phyloP scores from a whole-genome alignment of 2,888 invertebrate species.

The Phengaris alcon region DNA sequence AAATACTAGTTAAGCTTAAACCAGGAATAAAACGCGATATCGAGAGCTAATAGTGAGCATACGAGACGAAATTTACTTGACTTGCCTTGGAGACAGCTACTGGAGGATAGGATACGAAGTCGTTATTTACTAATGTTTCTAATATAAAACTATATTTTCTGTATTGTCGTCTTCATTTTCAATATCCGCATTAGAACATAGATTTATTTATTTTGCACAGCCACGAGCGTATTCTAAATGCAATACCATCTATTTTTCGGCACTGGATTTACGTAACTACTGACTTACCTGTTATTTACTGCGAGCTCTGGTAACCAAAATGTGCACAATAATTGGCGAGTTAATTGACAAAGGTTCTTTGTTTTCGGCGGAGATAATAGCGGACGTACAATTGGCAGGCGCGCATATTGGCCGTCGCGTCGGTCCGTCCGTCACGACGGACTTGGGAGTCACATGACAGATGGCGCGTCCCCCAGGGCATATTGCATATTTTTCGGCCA shows the following conservation, averaged over 20 bases:
- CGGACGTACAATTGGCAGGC: neutral
- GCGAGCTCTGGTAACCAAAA: too few species aligned
- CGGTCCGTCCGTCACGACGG: neutral
- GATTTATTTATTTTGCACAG: neutral
- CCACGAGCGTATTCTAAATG: neutral
- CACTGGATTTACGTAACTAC: neutral
- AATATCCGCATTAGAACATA: neutral
- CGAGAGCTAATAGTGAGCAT: neutral
- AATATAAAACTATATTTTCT: neutral
- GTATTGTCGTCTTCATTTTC: neutral
- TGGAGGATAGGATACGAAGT: neutral
- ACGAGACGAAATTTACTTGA: neutral
- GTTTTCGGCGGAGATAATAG: neutral
- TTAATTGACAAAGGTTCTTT: constrained; percentile 7
- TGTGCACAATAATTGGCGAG: neutral
- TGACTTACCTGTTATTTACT: too few species aligned
- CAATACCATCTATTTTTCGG: neutral
- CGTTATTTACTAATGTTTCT: neutral
- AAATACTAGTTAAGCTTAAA: neutral
- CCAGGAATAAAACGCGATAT: neutral
- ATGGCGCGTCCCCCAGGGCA: too few species aligned
- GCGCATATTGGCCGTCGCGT: neutral
- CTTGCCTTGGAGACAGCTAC: neutral
- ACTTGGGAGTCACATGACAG: neutral
- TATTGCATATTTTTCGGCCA: neutral